phyloP scores from a whole-genome alignment of 2,797 vertebrate genomes.

The Sarcoramphus papa region DNA sequence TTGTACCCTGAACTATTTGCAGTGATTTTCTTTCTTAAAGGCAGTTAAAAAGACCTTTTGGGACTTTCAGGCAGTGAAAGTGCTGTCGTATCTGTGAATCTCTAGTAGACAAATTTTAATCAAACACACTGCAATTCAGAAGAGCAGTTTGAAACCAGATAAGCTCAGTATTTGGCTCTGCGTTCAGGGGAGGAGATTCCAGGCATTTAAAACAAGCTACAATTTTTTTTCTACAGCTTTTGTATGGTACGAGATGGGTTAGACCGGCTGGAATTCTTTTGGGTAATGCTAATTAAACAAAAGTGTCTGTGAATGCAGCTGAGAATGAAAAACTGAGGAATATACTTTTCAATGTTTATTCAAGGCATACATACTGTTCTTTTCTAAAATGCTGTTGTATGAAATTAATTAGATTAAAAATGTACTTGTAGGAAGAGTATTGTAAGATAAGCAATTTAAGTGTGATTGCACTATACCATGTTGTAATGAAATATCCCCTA shows the following conservation, averaged over 20 bases:
- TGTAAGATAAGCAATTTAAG: neutral
- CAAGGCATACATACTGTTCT: neutral
- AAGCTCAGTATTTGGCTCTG: slow-evolving; percentile 10
- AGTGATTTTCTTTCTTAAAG: neutral
- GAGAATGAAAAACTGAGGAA: neutral
- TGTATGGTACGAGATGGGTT: neutral
- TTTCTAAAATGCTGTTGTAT: neutral
- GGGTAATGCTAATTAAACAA: neutral
- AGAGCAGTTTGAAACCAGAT: slow-evolving; percentile 28
- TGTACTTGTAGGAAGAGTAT: neutral
- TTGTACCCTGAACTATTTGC: neutral
- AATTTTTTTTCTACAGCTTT: neutral
- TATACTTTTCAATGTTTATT: neutral
- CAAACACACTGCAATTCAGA: neutral
- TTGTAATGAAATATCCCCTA: neutral
- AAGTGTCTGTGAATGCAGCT: neutral
- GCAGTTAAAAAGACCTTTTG: neutral
- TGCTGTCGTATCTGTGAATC: neutral
- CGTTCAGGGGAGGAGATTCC: neutral
- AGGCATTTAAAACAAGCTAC: neutral
- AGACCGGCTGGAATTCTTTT: neutral
- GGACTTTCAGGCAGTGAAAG: neutral
- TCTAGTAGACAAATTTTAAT: slow-evolving; percentile 43
- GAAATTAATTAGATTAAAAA: neutral
- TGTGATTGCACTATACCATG: accelerated